Percentiles rank a stretch among this genome's conserved stretches.
phyloP scores from a whole-genome alignment of 1,140 invertebrate genomes.

The Cyphomyrmex costatus region DNA sequence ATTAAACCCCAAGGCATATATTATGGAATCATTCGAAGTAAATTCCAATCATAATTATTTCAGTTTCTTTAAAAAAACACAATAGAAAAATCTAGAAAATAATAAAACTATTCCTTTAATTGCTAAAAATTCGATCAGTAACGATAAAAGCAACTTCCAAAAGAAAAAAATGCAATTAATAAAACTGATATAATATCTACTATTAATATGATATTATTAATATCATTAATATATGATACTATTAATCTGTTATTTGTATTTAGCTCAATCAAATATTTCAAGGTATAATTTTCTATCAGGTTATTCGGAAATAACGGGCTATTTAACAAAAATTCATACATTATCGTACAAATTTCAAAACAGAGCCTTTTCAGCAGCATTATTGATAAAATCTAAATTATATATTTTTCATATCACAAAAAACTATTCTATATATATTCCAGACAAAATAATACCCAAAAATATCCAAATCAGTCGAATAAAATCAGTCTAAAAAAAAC shows the following conservation, averaged over 20 bases:
- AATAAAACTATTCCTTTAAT: too few species aligned
- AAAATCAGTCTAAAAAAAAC: neutral
- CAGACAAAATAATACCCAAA: constrained; percentile 11
- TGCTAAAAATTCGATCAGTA: neutral
- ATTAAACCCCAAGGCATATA: too few species aligned
- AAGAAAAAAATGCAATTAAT: neutral
- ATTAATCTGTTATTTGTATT: constrained; percentile 5
- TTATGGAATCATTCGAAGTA: too few species aligned
- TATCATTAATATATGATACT: too few species aligned
- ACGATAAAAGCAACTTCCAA: constrained; percentile 3
- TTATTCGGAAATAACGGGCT: neutral
- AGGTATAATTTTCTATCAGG: neutral
- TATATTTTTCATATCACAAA: neutral
- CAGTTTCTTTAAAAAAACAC: too few species aligned
- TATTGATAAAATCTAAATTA: constrained; percentile 1
- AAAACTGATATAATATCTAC: constrained; percentile 9
- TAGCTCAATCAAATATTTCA: constrained; percentile 8
- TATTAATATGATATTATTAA: too few species aligned
- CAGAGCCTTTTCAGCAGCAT: neutral
- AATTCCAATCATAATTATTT: too few species aligned
- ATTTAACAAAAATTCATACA: constrained; percentile 12
- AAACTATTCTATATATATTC: constrained; percentile 1
- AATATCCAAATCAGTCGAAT: neutral
- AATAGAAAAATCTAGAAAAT: too few species aligned
- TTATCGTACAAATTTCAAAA: neutral